phyloP scores from a whole-genome alignment of 2,888 invertebrate genomes.

The Digitonthophagus gazella region DNA sequence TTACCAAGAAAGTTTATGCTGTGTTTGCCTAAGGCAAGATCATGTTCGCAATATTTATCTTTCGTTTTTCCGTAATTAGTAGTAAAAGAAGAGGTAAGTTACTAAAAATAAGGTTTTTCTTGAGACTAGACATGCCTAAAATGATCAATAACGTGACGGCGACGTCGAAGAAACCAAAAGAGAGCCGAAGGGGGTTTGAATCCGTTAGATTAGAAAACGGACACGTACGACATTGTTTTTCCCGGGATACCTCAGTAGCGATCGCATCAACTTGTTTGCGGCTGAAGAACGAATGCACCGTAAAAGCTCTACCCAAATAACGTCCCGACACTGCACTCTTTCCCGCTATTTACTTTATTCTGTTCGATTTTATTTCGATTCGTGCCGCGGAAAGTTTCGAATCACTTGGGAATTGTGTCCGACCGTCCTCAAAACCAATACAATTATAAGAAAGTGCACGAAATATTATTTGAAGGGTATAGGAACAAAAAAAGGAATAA shows the following conservation, averaged over 20 bases:
- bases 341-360: neutral
- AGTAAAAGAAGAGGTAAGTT: neutral
- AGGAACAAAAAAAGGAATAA: no score
- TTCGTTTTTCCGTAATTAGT: neutral
- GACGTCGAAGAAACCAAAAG: neutral
- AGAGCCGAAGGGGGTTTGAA: neutral
- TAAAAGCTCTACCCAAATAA: neutral
- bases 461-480: no score
- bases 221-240: slow-evolving; percentile 13
- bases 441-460: neutral
- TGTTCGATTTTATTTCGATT: neutral
- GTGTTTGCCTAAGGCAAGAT: neutral
- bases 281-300: neutral
- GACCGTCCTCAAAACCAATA: neutral
- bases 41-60: neutral
- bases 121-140: neutral
- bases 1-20: neutral
- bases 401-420: neutral
- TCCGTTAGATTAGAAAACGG: slow-evolving; percentile 7
- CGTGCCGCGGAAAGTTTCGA: neutral
- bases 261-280: slow-evolving; percentile 17
- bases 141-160: slow-evolving; percentile 5
- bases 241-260: neutral
- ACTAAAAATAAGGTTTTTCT: neutral
- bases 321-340: neutral